Conservation (phyloP, 2,113 vertebrate species). For the Sorex araneus region DNA sequence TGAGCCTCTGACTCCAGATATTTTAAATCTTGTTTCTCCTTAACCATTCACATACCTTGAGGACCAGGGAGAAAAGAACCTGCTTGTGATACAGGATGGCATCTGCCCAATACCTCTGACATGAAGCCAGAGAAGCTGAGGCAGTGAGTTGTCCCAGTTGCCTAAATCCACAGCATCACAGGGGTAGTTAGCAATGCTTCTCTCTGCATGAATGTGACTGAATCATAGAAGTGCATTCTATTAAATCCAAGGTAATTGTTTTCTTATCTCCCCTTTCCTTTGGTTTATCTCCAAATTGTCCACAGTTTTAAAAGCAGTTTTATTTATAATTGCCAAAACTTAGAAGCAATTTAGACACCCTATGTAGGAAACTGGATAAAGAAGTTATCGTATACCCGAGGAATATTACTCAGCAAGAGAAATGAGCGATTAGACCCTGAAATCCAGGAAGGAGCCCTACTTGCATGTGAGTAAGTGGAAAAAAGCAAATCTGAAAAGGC, state of each 20-base stretch:
- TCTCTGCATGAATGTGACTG: fast-evolving
- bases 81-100: fast-evolving
- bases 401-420: background rate
- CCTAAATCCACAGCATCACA: background rate
- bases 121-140: too few species aligned
- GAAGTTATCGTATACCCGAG: background rate
- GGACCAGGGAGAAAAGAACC: too few species aligned
- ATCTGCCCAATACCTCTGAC: too few species aligned
- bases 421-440: background rate
- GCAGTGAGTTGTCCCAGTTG: background rate
- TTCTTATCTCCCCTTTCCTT: background rate
- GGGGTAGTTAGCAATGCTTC: too few species aligned
- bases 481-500: background rate
- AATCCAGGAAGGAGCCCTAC: background rate
- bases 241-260: background rate
- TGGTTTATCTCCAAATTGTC: background rate
- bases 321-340: background rate
- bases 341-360: background rate
- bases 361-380: background rate
- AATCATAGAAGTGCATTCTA: background rate
- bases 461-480: background rate
- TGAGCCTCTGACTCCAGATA: background rate
- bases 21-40: background rate
- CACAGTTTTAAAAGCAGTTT: background rate
- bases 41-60: background rate